Conservation (phyloP, 2,888 invertebrate species). For the Caenorhabditis auriculariae region DNA sequence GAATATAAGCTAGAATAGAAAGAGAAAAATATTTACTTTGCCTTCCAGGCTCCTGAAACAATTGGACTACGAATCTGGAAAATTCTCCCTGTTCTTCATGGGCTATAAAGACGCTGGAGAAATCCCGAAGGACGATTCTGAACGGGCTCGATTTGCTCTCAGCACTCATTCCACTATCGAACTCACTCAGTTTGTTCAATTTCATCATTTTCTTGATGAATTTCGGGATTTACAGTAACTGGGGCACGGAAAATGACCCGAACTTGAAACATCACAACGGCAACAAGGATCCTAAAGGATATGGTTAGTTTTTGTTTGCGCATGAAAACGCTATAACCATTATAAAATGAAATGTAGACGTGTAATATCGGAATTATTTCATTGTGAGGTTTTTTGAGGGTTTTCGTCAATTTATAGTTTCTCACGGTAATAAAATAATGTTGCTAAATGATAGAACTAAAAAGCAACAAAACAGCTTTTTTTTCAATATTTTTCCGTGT, state of each 20-base stretch:
- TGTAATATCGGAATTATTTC: no score
- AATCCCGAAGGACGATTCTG: conserved; percentile 75
- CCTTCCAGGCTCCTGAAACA: conserved; percentile 75
- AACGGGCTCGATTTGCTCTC: conserved; percentile 78
- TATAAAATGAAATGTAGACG: not conserved
- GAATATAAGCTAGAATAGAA: not conserved
- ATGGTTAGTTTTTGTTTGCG: conserved; percentile 69
- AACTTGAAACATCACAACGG: conserved; percentile 87
- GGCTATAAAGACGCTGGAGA: conserved; percentile 80
- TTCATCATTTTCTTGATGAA: not conserved
- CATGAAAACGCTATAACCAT: not conserved
- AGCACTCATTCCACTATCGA: conserved; percentile 83
- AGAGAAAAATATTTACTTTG: not conserved
- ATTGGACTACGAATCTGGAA: conserved; percentile 83
- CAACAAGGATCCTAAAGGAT: conserved; percentile 84
- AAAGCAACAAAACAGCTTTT: no score
- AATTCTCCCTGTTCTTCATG: conserved; percentile 88
- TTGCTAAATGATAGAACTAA: no score
- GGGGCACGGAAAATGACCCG: conserved; percentile 86
- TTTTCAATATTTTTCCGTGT: not conserved
- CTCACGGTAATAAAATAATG: no score
- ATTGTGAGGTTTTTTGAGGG: no score
- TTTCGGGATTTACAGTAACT: conserved; percentile 75
- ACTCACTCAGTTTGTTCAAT: conserved; percentile 78
- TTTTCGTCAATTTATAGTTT: no score